A percentile compares a stretch with the other conserved stretches of the same genome.
These are phyloP conservation scores for Poicephalus meyeri DNA, from an alignment of 2,113 vertebrate genomes.

Conservation along the genomic window DNA sequence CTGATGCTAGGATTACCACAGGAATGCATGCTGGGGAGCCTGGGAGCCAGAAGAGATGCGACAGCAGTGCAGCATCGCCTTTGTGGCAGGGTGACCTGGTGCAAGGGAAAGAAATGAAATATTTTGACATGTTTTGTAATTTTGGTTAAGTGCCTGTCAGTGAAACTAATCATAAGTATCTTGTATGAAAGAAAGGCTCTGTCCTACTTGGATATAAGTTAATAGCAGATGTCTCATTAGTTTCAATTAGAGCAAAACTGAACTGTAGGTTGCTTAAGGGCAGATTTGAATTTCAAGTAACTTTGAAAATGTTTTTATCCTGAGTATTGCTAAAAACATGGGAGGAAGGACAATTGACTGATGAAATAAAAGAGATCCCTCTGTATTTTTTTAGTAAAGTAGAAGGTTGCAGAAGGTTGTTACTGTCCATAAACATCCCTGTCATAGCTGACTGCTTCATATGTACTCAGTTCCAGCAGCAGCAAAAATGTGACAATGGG, in stretches of 20 bases:
- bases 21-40: neutral
- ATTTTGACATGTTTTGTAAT: slow-evolving; percentile 12
- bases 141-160: slow-evolving; percentile 23
- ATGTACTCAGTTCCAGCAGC: neutral
- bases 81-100: neutral
- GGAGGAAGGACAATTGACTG: neutral
- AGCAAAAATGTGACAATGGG: neutral
- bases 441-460: neutral
- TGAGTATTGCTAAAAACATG: neutral
- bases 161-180: neutral
- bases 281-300: slow-evolving; percentile 51
- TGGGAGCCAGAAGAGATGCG: neutral
- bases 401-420: neutral
- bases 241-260: slow-evolving; percentile 48
- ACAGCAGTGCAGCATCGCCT: neutral
- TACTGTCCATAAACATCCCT: neutral
- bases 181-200: neutral
- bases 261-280: slow-evolving; percentile 47
- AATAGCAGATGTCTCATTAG: slow-evolving; percentile 60
- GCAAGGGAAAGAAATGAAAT: neutral
- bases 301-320: slow-evolving; percentile 26
- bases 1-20: neutral
- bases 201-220: slow-evolving; percentile 50
- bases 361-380: neutral
- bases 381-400: neutral